Conservation (phyloP, 2,797 vertebrate genomes). For the Brachyrhaphis roseni region DNA sequence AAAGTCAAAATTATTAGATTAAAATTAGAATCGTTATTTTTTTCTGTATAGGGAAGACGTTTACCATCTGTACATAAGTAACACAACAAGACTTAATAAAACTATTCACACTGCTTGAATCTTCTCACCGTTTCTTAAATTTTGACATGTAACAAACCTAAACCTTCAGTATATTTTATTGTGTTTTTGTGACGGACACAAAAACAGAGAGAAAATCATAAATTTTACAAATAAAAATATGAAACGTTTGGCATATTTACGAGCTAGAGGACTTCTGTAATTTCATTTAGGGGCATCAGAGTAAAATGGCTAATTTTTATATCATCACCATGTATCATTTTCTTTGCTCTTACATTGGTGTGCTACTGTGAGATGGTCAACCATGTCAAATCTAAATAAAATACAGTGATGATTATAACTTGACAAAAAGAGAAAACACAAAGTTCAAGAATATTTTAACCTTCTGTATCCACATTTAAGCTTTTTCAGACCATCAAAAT, state of each 20-base stretch:
- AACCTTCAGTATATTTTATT: background rate
- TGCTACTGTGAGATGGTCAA: background rate
- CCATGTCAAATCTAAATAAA: background rate
- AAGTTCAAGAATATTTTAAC: constrained; percentile 45
- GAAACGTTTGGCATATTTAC: background rate
- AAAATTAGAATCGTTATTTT: too few species aligned
- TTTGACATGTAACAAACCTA: background rate
- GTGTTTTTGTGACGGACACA: background rate
- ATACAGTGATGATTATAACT: background rate
- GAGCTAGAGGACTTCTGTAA: background rate
- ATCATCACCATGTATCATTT: background rate
- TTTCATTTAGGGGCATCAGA: background rate
- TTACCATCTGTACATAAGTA: background rate
- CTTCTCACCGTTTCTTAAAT: background rate
- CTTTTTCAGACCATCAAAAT: constrained; percentile 13
- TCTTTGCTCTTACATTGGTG: background rate
- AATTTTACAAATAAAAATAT: background rate
- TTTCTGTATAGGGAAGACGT: background rate
- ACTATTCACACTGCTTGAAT: background rate
- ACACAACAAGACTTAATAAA: background rate
- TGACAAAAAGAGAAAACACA: background rate
- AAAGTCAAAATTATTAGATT: too few species aligned
- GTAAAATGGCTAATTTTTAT: background rate
- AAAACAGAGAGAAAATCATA: background rate
- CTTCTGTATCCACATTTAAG: constrained; percentile 34